phyloP scores from a whole-genome alignment of 2,888 invertebrate species.

The Syrista parreyssii region DNA sequence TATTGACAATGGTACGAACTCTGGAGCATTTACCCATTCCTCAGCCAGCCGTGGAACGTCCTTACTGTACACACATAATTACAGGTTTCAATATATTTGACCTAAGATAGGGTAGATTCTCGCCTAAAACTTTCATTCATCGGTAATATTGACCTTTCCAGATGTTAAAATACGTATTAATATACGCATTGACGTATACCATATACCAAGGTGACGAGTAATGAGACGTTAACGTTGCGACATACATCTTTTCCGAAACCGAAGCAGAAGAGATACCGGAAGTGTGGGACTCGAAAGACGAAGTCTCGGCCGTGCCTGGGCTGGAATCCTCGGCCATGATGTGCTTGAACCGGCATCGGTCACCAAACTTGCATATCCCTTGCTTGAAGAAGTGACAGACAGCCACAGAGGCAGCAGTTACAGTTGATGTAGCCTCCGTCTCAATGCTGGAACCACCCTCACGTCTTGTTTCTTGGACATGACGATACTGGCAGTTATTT shows the following conservation, averaged over 20 bases:
- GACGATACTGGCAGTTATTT: slow-evolving; percentile 57
- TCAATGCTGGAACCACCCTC: slow-evolving; percentile 29
- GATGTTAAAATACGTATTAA: neutral
- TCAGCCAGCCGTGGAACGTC: slow-evolving; percentile 47
- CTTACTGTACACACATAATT: neutral
- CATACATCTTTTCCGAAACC: slow-evolving; percentile 1
- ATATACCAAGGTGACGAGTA: neutral
- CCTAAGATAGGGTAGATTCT: neutral
- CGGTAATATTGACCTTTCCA: neutral
- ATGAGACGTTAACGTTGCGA: neutral
- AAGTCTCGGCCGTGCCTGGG: slow-evolving; percentile 34
- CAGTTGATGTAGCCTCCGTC: slow-evolving; percentile 23
- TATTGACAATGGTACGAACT: slow-evolving; percentile 67
- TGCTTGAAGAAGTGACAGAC: slow-evolving; percentile 58
- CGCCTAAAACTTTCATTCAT: neutral
- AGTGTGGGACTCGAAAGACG: slow-evolving; percentile 36
- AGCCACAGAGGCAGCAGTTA: slow-evolving; percentile 27
- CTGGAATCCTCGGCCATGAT: slow-evolving; percentile 30
- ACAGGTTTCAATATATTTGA: neutral
- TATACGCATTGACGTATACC: neutral
- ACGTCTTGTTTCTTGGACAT: slow-evolving; percentile 40
- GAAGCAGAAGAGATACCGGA: slow-evolving; percentile 17
- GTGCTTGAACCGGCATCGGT: slow-evolving; percentile 56
- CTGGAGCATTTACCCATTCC: slow-evolving; percentile 69
- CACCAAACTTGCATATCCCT: slow-evolving; percentile 59